Conservation (phyloP, 1,140 invertebrate species). For the Drosophila bocqueti region DNA sequence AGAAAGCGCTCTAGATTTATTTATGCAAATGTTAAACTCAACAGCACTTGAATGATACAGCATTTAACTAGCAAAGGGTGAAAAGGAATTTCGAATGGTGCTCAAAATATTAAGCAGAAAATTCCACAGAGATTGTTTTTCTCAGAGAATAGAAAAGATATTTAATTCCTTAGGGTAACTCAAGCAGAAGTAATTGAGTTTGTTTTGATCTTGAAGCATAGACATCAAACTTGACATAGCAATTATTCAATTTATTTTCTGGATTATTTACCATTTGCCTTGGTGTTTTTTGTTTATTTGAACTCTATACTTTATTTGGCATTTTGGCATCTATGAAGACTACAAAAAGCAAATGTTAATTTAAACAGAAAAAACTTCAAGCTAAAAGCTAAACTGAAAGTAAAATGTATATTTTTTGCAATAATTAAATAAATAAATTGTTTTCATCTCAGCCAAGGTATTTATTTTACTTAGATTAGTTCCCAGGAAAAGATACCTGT, state of each 20-base stretch:
- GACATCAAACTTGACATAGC: conserved; percentile 3
- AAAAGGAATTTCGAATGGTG: background rate
- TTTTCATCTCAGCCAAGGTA: background rate
- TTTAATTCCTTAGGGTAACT: background rate
- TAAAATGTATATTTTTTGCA: background rate
- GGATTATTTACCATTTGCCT: background rate
- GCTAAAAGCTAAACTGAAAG: background rate
- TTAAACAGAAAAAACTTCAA: background rate
- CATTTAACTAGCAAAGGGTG: conserved; percentile 21
- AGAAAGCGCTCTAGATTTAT: conserved; percentile 5
- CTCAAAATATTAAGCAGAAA: conserved; percentile 1
- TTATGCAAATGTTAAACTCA: conserved; percentile 47
- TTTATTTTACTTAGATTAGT: conserved; percentile 1
- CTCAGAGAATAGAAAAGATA: background rate
- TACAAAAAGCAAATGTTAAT: background rate
- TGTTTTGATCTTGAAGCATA: conserved; percentile 5
- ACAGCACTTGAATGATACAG: conserved; percentile 9
- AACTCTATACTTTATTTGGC: background rate
- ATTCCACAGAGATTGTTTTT: background rate
- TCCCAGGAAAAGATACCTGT: background rate
- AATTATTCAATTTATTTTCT: conserved; percentile 13
- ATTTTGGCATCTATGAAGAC: too few species aligned
- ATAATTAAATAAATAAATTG: background rate
- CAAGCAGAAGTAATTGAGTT: conserved; percentile 8
- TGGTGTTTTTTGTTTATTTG: background rate